phyloP scores from a whole-genome alignment of 2,113 vertebrate genomes.

The Donacobius atricapilla region DNA sequence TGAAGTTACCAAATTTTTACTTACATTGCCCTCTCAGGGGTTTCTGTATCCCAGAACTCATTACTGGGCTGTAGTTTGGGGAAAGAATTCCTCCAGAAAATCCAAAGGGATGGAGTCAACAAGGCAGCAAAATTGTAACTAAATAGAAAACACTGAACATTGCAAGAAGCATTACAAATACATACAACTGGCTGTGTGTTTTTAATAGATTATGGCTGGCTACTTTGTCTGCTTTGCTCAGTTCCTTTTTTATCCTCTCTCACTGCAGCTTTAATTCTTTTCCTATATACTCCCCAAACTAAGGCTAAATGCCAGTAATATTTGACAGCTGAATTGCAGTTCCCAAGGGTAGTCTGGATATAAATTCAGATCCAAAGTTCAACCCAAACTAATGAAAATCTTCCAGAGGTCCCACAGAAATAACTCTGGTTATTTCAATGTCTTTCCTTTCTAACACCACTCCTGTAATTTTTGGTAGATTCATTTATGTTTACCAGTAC shows the following conservation, averaged over 20 bases:
- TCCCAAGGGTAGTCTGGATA: background rate
- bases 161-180: background rate
- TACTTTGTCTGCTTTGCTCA: background rate
- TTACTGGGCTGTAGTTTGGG: background rate
- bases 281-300: background rate
- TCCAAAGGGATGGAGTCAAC: background rate
- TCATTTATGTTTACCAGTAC: background rate
- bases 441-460: background rate
- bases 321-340: background rate
- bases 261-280: background rate
- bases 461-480: background rate
- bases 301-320: background rate
- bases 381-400: background rate
- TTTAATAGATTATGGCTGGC: background rate
- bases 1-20: background rate
- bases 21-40: fast-evolving
- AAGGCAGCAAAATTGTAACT: background rate
- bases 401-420: background rate
- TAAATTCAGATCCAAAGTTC: background rate
- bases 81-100: background rate
- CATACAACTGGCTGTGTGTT: background rate
- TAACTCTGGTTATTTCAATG: background rate
- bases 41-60: background rate
- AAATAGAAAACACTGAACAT: background rate
- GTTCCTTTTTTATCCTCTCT: background rate